Percentiles rank a stretch among this genome's conserved stretches.
Evolutionary conservation across 30 jellyfish, hydroid and myxozoan genomes (phyloP).

Genomic region (Hydra vulgaris): DNA sequence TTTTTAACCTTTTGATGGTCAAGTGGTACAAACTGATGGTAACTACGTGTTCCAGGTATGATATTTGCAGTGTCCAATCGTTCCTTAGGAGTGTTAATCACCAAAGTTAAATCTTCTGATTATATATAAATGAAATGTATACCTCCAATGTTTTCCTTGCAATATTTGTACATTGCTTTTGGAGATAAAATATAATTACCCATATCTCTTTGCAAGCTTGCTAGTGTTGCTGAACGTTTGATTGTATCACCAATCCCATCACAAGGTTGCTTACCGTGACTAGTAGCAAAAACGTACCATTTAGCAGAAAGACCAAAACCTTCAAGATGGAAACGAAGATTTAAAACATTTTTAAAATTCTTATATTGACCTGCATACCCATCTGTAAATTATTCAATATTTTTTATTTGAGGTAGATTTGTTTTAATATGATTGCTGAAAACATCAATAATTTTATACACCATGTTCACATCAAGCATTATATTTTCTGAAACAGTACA

Average conservation of each 20-base stretch:
- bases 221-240: not conserved
- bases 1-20: not conserved
- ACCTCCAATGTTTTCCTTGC: slow-evolving; percentile 15
- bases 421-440: not conserved
- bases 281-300: not conserved
- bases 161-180: not conserved
- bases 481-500: not conserved
- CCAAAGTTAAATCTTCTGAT: slow-evolving; percentile 6
- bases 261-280: not conserved
- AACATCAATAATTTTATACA: not conserved
- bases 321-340: not conserved
- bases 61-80: slow-evolving; percentile 29
- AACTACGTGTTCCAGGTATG: slow-evolving; percentile 42
- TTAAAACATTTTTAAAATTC: not conserved
- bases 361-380: not conserved
- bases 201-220: not conserved
- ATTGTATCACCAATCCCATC: not conserved
- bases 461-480: not conserved
- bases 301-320: not conserved
- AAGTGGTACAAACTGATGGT: slow-evolving; percentile 44
- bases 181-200: not conserved
- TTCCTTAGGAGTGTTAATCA: slow-evolving; percentile 8
- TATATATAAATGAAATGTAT: slow-evolving; percentile 4
- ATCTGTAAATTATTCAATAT: not conserved
- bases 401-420: not conserved